Base-by-base conservation (phyloP, 2,888 invertebrate genomes). In the Rosalia funebris region DNA sequence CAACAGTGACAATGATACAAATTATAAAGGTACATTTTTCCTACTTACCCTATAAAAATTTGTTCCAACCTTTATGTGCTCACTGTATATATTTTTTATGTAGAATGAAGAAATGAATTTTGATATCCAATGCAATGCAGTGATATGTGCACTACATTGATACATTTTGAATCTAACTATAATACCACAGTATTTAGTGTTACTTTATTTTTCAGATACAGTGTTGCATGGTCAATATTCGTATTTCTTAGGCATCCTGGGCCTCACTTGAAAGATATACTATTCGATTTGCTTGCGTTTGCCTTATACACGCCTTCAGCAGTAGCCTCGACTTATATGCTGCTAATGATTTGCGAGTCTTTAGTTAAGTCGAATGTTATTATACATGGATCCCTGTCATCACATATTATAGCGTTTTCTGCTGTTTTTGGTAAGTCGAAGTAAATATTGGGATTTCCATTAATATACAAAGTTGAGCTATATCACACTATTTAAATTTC, bases 231-330 rank as follows among this genome's bases (percentile, higher is more conserved):
- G 66, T 82, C 82, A 1, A 71, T 83, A 41, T 68, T 76, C 7
- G 73, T 80, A 69, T 86, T 84, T 77, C 62, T 85, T 34, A 72
- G 74, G 20, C 68, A 75, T 52, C 82, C 84, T 36, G 81, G 82
- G 1, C 75, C 79, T 34, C 83, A 84, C 63, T 76, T 81, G 19
- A 77, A 79, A 34, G 83, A 84, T 60, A 65, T 86, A 32, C 60
- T 81, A 17, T 79, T 83, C 34, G 87, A 87, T 75, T 44, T 83
- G 1, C 61, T 83, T 2, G 83, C 84, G 48, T 83, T 85, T 68
- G 62, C 80, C 17, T 60, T 85, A 14, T 83, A 86, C 65, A 85
- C 85, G 0, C 85, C 86, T 1, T 77, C 85, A 20, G 84, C 85
- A 2, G 69, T 82, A n/a, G 72, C 76, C 2, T 79, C 82, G 0